These are phyloP conservation scores for Bruchidius siliquastri DNA, from an alignment of 2,888 invertebrate species.

Conservation along the genomic window DNA sequence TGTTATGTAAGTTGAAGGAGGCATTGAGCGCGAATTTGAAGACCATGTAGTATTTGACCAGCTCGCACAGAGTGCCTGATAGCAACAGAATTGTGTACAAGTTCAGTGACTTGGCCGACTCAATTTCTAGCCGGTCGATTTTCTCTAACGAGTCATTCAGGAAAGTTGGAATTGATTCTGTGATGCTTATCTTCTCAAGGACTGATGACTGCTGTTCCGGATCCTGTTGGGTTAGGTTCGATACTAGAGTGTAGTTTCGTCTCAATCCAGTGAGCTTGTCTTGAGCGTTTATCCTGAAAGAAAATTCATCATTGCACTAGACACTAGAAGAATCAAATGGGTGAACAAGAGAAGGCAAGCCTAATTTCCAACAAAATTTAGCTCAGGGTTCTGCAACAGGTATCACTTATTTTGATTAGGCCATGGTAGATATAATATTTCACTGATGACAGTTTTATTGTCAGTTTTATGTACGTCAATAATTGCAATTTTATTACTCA, in stretches of 20 bases:
- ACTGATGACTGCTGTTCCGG: neutral
- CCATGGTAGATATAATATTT: too few relatives aligned
- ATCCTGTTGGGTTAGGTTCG: neutral
- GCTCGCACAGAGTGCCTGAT: slow-evolving; percentile 25
- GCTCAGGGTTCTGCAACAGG: too few relatives aligned
- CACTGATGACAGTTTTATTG: too few relatives aligned
- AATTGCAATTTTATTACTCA: too few relatives aligned
- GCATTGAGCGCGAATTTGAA: slow-evolving; percentile 26
- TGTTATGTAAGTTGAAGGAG: slow-evolving; percentile 31
- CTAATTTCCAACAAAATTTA: too few relatives aligned
- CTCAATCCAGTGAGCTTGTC: slow-evolving; percentile 2
- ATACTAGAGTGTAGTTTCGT: slow-evolving; percentile 2
- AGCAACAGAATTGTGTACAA: slow-evolving; percentile 31
- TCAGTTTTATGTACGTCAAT: too few relatives aligned
- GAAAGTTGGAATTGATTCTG: neutral
- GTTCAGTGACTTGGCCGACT: slow-evolving; percentile 21
- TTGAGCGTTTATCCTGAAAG: slow-evolving; percentile 12
- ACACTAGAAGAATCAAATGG: too few relatives aligned
- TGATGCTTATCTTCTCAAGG: neutral
- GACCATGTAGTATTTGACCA: slow-evolving; percentile 29
- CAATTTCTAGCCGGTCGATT: slow-evolving; percentile 12
- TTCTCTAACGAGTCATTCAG: slow-evolving; percentile 9
- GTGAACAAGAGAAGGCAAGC: too few relatives aligned
- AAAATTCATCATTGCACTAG: too few relatives aligned
- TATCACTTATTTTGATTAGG: too few relatives aligned